Base-by-base conservation (phyloP, 2,888 invertebrate species). In the Drosophila kanekoi region DNA sequence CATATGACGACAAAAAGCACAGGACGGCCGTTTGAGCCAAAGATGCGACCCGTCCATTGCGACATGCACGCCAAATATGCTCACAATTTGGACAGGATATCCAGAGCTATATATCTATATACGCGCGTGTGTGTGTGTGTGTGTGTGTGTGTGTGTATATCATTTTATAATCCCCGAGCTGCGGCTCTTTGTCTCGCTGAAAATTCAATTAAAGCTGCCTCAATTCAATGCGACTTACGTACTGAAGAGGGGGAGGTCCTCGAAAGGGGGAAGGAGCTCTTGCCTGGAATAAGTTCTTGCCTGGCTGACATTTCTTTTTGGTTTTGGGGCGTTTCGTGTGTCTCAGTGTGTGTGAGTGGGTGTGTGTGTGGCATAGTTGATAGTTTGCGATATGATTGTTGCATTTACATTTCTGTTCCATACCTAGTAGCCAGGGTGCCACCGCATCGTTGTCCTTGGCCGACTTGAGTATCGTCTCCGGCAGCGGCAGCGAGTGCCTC, bases 391-490 rank as follows among this genome's bases (percentile, higher is more conserved):
- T 89, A 89, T 86, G 79, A 83, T 90, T 90, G 70, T 91, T 91
- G 91, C 91, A 92, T 92, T 92, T 93, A 93, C 92, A 92, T 93
- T 92, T 92, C 77, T 91, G 90, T 68, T 92, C 92, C 92, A 92
- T 95, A 99, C 99, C 99, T 93, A 99, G 95, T 92, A 99, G 95
- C 99, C 99, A 99, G 64, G 99, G 99, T 74, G 99, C 99, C 81
- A 99, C 99, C 81, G 97, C 96, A 92, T 98, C 97, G 93, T 97
- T 97, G 89, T 98, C 98, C 93, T 98, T 98, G 92, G 98, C 98
- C 92, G 98, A 97, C 93, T 99, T 99, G 89, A 99, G 95, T 91
- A 99, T 99, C 79, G 99, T 99, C 90, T 99, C 99, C 1, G 99
- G 99, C 79, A 99, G 95, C 0, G 99, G 99, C 77, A 99, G 94